phyloP scores from a whole-genome alignment of 2,797 vertebrate genomes.

The Todus mexicanus region DNA sequence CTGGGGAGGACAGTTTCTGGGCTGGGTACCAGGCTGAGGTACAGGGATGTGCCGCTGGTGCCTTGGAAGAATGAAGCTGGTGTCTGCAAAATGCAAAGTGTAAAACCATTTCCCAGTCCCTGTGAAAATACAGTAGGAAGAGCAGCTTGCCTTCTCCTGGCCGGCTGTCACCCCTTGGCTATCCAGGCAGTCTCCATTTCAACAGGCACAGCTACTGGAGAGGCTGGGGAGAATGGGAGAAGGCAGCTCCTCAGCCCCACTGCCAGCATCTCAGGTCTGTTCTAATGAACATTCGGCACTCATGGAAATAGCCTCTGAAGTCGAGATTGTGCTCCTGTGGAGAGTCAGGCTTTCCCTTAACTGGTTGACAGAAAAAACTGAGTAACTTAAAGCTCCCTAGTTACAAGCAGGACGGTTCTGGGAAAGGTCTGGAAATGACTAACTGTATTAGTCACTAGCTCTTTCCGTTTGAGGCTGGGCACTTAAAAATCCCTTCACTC shows the following conservation, averaged over 20 bases:
- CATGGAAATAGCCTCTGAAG: background rate
- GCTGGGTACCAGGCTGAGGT: background rate
- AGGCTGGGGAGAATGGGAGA: background rate
- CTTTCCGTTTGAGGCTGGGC: background rate
- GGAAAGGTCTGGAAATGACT: slow-evolving; percentile 30
- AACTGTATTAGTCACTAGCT: slow-evolving; percentile 15
- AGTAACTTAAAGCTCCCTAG: background rate
- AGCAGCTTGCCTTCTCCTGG: background rate
- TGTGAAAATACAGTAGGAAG: background rate
- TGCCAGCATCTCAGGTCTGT: background rate
- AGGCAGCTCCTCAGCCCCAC: background rate
- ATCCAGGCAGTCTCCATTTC: background rate
- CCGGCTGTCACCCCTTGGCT: background rate
- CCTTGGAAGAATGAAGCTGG: background rate
- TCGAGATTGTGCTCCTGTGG: background rate
- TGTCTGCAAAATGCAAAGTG: background rate
- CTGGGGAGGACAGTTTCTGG: background rate
- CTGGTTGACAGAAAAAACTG: background rate
- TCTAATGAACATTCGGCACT: background rate
- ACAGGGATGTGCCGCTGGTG: background rate
- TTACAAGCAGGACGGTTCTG: background rate
- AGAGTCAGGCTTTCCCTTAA: background rate
- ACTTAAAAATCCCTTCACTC: background rate
- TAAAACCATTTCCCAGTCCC: background rate
- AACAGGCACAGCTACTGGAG: background rate